Evolutionary conservation across 2,113 vertebrate species (phyloP).

Genomic region (Xenus cinereus): DNA sequence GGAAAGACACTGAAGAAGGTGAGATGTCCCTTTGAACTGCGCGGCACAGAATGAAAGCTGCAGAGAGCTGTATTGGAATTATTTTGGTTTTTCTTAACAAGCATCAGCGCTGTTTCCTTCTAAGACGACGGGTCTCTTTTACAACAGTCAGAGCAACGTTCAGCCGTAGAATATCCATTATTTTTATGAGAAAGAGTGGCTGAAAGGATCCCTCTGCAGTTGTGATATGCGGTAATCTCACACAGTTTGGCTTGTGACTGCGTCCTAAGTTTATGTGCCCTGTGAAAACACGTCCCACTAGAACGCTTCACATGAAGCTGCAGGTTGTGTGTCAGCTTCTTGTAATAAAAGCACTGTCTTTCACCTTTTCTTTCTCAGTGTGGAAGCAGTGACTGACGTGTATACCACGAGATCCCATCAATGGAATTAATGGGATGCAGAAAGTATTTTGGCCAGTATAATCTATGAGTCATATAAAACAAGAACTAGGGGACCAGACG

Average conservation of each 20-base stretch:
- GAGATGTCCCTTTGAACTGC: background rate
- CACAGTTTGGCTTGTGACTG: background rate
- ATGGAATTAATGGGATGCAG: background rate
- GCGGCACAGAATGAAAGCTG: background rate
- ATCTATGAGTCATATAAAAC: background rate
- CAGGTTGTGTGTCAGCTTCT: background rate
- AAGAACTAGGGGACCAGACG: background rate
- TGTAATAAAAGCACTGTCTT: background rate
- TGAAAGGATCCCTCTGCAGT: background rate
- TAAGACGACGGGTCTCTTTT: accelerated
- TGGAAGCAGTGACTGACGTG: background rate
- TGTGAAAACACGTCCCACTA: background rate
- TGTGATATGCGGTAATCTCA: background rate
- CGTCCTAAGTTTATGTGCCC: background rate
- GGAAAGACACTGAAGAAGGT: background rate
- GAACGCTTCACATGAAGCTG: background rate
- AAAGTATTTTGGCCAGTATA: background rate
- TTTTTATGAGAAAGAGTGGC: background rate
- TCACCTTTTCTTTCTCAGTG: background rate
- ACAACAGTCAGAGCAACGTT: background rate
- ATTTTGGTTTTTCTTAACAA: background rate
- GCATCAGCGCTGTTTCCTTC: background rate
- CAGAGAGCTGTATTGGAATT: background rate
- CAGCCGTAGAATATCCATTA: background rate
- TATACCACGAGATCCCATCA: background rate